Base-by-base conservation (phyloP, 1,140 invertebrate genomes). In the Brachionus asplanchnoidis region DNA sequence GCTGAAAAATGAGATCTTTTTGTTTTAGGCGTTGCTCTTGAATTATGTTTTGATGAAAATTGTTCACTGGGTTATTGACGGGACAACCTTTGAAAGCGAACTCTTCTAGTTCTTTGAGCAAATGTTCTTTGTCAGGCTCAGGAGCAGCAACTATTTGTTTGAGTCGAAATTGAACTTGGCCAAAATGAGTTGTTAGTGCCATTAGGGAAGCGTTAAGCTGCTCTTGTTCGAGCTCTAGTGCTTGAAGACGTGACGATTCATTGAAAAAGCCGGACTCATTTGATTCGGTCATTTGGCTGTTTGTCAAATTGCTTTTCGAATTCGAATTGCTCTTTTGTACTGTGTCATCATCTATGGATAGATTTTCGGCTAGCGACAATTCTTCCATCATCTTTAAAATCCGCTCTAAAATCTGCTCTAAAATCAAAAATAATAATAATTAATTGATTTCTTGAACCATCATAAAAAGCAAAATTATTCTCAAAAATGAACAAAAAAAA, bases 121-220 rank as follows among this genome's bases (percentile, higher is more conserved):
- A 91, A 79, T 68, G 93, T 91, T 98, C 95, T 89, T 96, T 96
- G 86, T 96, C 93, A 86, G 94, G 92, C 0, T 65, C 40, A 0
- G 94, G 93, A 4, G 97, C 95, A 89, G 95, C 94, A 11, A 97
- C 94, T 87, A 99, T 97, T 91, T 99, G 97, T 85, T 95, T 93
- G 56, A 99, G 91, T 85, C 97, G 92, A 89, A 99, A 95, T 89
- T 99, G 97, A 12, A 99, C 94, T 91, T 99, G 97, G 79, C 97
- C 97, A 90, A 99, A 97, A 91, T 99, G 97, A 20, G 97, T 96
- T 6, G 97, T 98, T 85, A 99, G 91, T 20, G 97, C 95, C 88
- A 99, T 93, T 1, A 99, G 91, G 0, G 97, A 98, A n/a, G 95
- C 95, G 86, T 96, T 98, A 11, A 99, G 90, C 86, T 97, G 92